Evolutionary conservation across 2,113 vertebrate genomes (phyloP), one percentile per base, ranked within the genome.

Genomic region (Eubucco bourcierii): DNA sequence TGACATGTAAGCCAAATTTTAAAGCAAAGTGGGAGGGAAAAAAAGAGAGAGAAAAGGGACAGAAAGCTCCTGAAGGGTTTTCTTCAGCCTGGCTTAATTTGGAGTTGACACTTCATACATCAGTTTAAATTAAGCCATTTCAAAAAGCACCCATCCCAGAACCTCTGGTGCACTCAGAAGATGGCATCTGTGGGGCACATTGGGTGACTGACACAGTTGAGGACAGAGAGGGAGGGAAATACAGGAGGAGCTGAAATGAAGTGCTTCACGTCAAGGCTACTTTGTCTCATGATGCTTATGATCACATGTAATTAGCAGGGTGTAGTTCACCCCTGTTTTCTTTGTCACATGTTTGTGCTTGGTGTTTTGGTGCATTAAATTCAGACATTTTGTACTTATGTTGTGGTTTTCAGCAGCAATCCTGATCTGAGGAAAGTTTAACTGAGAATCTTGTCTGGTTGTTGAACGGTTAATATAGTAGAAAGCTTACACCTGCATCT

Each of bases 21-120:
- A 21, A 63, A 81, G 66, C 37, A 33, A 56, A 13, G 2, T 37
- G 56, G 67, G 75, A 75, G 25, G 18, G 18, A 31, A 67, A 73
- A 29, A 77, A 21, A 34, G 47, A 58, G 37, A 88, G 34, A 82
- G 53, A 78, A 53, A 79, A 74, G 66, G 44, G 44, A 93, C 58
- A 65, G 52, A 88, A 90, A 88, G 58, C 25, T 91, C 87, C 85
- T 81, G 83, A 91, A 91, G 83, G 90, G 79, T 63, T 96, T 94
- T 95, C 76, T 91, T 93, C 76, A 90, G 73, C 85, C 58, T 75
- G 61, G 20, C 65, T 86, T 91, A 75, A 93, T 95, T 94, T 88
- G 86, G 90, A 95, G 86, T 80, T 93, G 88, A 91, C 83, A 34
- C 37, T 93, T 94, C 70, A 78, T 81, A 65, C 39, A 63, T 95